Conservation (phyloP, 2,888 invertebrate species). For the Tachina fera region DNA sequence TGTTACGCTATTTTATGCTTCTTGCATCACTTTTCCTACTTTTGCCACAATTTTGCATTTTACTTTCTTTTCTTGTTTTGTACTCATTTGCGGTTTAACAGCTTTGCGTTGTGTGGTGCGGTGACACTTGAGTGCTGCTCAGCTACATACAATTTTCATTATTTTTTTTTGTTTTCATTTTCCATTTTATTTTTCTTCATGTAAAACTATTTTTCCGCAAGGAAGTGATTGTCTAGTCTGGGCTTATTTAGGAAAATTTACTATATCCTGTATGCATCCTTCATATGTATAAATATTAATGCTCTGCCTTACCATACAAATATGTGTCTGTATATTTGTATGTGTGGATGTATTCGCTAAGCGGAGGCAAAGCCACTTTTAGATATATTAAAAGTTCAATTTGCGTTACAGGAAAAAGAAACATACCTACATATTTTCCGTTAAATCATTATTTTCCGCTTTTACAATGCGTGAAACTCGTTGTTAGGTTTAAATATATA, state of each 20-base stretch:
- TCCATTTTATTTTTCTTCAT: slow-evolving; percentile 22
- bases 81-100: slow-evolving; percentile 73
- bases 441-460: slow-evolving; percentile 82
- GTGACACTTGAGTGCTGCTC: slow-evolving; percentile 73
- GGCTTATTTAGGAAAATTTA: slow-evolving; percentile 70
- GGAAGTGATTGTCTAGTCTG: slow-evolving; percentile 71
- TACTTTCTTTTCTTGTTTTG: slow-evolving; percentile 63
- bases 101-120: slow-evolving; percentile 66
- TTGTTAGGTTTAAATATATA: neutral
- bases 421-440: slow-evolving; percentile 78
- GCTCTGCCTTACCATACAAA: slow-evolving; percentile 1
- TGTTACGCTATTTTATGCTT: neutral
- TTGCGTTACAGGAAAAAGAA: slow-evolving; percentile 74
- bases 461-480: slow-evolving; percentile 78
- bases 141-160: slow-evolving; percentile 73
- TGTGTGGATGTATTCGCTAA: slow-evolving; percentile 9
- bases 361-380: slow-evolving; percentile 67
- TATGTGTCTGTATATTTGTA: neutral
- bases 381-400: slow-evolving; percentile 78
- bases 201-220: slow-evolving; percentile 67
- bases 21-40: slow-evolving; percentile 28
- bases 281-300: slow-evolving; percentile 24
- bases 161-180: slow-evolving; percentile 3
- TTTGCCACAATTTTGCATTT: slow-evolving; percentile 55
- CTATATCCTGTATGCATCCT: slow-evolving; percentile 70